Base-by-base conservation (phyloP, 1,140 invertebrate species). In the Euura lappo region DNA sequence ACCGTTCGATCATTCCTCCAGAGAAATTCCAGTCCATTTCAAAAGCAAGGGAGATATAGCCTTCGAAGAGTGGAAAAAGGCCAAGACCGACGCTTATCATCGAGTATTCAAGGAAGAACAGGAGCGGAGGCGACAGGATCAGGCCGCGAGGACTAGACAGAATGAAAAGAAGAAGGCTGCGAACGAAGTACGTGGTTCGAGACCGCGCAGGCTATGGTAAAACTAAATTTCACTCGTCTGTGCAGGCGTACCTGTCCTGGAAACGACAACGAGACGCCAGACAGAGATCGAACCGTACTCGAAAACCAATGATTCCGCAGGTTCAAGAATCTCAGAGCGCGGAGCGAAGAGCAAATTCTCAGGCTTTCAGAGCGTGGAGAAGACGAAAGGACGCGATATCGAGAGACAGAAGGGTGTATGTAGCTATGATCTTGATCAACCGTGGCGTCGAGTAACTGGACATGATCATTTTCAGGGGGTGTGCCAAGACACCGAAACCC, bases 61-160 rank as follows among this genome's bases (percentile, higher is more conserved):
- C 5, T 81, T 80, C n/a, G 76, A 81, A 6, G 68, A 47, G 68
- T 81, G 79, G 79, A 81, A 76, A n/a, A 68, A 67, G 43, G 71
- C 43, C 28, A 80, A 81, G 45, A 78, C 51, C 1, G 44, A 67
- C 2, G 64, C 6, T 2, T 75, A 75, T 45, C 72, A 65, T 42
- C 70, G 45, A n/a, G 11, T 76, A 2, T 69, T 68, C n/a, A 46
- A 73, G 70, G 65, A 71, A n/a, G 65, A 79, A 72, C 64, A 69
- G 44, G 10, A 46, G 6, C 67, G 76, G 44, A 70, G 45, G 3
- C 65, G 71, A 11, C 65, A 65, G 13, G 44, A 76, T 28, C 45
- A 76, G 42, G 44, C 67, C 2, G 71, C 64, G 11, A 70, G 72
- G 65, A 4, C 66, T 8, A 44, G 65, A 3, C 70, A 79, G 4